Conservation (phyloP, 2,113 vertebrate genomes). For the Ploceus nigricollis region DNA sequence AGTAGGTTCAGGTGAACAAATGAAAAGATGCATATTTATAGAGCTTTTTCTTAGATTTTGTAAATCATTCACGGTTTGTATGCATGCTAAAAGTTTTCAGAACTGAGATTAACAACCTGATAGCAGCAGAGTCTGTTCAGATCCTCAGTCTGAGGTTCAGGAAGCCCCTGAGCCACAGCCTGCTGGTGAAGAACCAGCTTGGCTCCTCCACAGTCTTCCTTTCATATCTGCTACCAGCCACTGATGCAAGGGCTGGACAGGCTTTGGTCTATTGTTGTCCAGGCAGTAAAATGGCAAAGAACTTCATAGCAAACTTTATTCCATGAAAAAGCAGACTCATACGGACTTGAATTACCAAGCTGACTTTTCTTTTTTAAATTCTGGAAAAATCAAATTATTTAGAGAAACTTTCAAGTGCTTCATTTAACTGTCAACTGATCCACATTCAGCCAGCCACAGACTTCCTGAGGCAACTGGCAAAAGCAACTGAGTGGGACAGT, state of each 20-base stretch:
- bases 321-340: background rate
- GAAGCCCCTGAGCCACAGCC: background rate
- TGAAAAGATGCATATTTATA: background rate
- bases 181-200: background rate
- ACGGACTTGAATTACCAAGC: background rate
- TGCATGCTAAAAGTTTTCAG: background rate
- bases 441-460: background rate
- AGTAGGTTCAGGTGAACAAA: background rate
- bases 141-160: background rate
- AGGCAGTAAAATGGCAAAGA: background rate
- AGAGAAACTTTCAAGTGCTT: background rate
- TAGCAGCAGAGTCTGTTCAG: background rate
- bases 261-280: background rate
- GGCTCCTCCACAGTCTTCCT: background rate
- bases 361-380: background rate
- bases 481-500: background rate
- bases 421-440: background rate
- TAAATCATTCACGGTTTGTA: background rate
- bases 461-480: background rate
- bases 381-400: background rate
- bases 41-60: background rate
- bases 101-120: background rate
- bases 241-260: background rate
- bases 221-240: background rate
- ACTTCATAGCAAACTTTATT: background rate